Evolutionary conservation across 1,140 invertebrate genomes (phyloP).

Genomic region (Ceratosolen solmsi): DNA sequence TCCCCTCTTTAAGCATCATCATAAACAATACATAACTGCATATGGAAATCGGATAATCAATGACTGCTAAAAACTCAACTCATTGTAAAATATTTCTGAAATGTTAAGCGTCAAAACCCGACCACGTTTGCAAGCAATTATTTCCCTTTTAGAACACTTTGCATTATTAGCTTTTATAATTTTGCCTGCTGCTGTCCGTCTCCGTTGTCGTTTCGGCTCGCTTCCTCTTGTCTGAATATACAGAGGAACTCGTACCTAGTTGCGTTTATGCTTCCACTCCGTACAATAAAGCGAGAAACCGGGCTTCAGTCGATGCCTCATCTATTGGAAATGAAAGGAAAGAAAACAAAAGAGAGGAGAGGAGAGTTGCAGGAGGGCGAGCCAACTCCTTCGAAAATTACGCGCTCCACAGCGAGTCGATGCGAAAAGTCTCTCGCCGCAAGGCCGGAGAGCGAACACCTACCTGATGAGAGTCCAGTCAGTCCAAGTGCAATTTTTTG

Average conservation of each 20-base stretch:
- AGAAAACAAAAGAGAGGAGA: background rate
- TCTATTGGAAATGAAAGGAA: constrained; percentile 55
- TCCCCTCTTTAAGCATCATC: background rate
- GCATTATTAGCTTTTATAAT: background rate
- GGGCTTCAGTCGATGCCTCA: constrained; percentile 53
- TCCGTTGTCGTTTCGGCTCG: background rate
- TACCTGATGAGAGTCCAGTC: constrained; percentile 13
- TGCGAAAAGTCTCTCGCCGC: constrained; percentile 9
- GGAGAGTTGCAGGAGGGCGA: background rate
- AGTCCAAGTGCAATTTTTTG: constrained; percentile 30
- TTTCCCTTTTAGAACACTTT: background rate
- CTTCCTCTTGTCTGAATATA: background rate
- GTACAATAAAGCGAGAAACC: constrained; percentile 59
- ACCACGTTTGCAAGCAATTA: background rate
- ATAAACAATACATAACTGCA: background rate
- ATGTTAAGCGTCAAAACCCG: background rate
- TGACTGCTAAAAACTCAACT: background rate
- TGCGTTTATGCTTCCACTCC: constrained; percentile 50
- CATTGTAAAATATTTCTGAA: background rate
- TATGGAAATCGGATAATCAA: background rate
- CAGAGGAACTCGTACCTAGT: constrained; percentile 27
- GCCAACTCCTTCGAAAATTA: constrained; percentile 39
- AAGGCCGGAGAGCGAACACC: background rate
- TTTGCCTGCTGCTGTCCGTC: background rate
- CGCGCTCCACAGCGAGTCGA: background rate